phyloP scores from a whole-genome alignment of 2,113 vertebrate species.

The Ochotona curzoniae region DNA sequence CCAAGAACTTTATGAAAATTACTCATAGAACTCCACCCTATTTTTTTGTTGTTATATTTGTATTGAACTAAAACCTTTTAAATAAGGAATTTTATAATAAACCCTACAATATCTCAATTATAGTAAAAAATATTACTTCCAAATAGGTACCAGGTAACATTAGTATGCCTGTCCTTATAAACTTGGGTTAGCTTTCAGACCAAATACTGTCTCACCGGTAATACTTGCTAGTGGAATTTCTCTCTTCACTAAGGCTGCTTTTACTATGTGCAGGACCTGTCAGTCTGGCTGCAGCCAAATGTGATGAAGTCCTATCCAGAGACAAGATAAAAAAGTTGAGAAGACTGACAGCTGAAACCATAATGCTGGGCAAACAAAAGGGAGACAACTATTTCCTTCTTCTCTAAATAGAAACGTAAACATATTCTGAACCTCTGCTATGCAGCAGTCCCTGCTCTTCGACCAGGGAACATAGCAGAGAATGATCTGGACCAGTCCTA shows the following conservation, averaged over 20 bases:
- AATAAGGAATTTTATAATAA: constrained; percentile 48
- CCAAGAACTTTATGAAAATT: not conserved
- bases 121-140: constrained; percentile 46
- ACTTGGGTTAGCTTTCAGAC: constrained; percentile 29
- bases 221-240: constrained; percentile 90
- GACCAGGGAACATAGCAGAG: not conserved
- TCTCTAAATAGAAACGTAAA: constrained; percentile 51
- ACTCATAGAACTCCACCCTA: not conserved
- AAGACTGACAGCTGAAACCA: constrained; percentile 54
- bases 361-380: constrained; percentile 44
- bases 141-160: constrained; percentile 7
- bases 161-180: constrained; percentile 21
- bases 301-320: constrained; percentile 87
- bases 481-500: not conserved
- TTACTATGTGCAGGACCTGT: constrained; percentile 89
- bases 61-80: constrained; percentile 7
- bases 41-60: not conserved
- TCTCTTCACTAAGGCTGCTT: constrained; percentile 89
- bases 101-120: constrained; percentile 18
- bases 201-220: constrained; percentile 85
- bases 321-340: constrained; percentile 72
- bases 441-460: constrained; percentile 31
- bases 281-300: constrained; percentile 88
- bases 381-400: constrained; percentile 35
- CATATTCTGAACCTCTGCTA: constrained; percentile 38